Evolutionary conservation across 2,797 vertebrate species (phyloP).

Genomic region (Megaceryle alcyon): DNA sequence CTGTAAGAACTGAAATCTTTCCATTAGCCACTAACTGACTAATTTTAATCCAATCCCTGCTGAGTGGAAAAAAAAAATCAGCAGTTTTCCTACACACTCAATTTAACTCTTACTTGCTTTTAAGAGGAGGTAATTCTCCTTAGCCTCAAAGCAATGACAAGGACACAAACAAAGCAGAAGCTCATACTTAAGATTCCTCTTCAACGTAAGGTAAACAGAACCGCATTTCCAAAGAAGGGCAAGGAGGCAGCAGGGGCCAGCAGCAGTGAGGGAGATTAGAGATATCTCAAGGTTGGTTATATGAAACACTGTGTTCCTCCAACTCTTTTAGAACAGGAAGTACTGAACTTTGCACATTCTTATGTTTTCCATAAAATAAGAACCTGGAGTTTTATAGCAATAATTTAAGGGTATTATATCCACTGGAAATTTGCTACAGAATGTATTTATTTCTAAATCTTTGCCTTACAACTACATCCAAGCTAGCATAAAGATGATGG

Average conservation of each 20-base stretch:
- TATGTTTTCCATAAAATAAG: neutral
- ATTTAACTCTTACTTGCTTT: neutral
- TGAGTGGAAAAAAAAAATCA: neutral
- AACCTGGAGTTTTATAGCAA: neutral
- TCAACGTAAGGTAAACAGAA: neutral
- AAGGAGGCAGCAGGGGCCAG: neutral
- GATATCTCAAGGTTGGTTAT: neutral
- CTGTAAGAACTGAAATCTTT: neutral
- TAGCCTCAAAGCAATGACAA: neutral
- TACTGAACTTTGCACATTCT: neutral
- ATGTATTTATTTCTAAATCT: neutral
- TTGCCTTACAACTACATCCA: neutral
- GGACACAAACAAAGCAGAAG: neutral
- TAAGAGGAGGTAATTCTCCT: neutral
- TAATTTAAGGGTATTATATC: neutral
- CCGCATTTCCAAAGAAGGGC: neutral
- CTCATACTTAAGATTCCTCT: neutral
- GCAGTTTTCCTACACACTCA: neutral
- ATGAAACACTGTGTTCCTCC: neutral
- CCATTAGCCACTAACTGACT: neutral
- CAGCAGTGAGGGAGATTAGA: neutral
- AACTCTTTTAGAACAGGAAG: neutral
- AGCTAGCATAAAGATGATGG: neutral
- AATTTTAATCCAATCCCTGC: neutral
- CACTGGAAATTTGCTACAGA: neutral